Percentiles rank a stretch among this genome's conserved stretches.
Conservation (phyloP, 2,888 invertebrate species). For the Campoplex nolae region DNA sequence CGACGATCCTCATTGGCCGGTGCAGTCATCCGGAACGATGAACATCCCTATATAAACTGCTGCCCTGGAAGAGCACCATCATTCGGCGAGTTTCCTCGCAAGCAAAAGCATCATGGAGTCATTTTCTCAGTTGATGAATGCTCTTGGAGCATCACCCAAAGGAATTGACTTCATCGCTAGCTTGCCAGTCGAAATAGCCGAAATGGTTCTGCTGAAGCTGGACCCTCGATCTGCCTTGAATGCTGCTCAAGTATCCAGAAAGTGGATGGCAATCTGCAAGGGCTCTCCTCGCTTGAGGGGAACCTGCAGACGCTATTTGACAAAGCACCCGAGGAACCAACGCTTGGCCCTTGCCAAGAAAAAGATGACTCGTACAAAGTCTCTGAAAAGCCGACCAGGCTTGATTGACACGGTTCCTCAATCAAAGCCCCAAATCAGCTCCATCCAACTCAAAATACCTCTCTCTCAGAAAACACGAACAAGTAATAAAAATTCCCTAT, state of each 20-base stretch:
- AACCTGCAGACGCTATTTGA: constrained; percentile 23
- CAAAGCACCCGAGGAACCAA: background rate
- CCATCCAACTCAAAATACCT: background rate
- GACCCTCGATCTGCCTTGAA: constrained; percentile 39
- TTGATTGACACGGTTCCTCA: background rate
- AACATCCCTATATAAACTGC: constrained; percentile 14
- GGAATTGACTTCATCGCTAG: constrained; percentile 44
- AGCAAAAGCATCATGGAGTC: constrained; percentile 51
- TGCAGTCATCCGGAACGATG: constrained; percentile 24
- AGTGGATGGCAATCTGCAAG: constrained; percentile 39
- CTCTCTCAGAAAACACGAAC: background rate
- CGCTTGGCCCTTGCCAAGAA: background rate
- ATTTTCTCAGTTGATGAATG: constrained; percentile 37
- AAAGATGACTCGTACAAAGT: background rate
- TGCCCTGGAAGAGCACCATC: constrained; percentile 4
- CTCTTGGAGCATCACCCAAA: constrained; percentile 13
- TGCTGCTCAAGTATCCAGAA: constrained; percentile 46
- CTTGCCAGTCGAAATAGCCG: constrained; percentile 49
- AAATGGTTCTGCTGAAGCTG: constrained; percentile 42
- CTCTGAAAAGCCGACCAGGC: background rate
- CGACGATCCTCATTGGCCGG: constrained; percentile 33
- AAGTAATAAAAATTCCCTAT: background rate
- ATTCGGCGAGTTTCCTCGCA: constrained; percentile 33
- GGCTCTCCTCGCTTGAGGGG: constrained; percentile 29
- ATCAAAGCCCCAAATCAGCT: background rate